These are phyloP conservation scores for Falco cherrug DNA, from an alignment of 2,797 vertebrate genomes.

Conservation along the genomic window DNA sequence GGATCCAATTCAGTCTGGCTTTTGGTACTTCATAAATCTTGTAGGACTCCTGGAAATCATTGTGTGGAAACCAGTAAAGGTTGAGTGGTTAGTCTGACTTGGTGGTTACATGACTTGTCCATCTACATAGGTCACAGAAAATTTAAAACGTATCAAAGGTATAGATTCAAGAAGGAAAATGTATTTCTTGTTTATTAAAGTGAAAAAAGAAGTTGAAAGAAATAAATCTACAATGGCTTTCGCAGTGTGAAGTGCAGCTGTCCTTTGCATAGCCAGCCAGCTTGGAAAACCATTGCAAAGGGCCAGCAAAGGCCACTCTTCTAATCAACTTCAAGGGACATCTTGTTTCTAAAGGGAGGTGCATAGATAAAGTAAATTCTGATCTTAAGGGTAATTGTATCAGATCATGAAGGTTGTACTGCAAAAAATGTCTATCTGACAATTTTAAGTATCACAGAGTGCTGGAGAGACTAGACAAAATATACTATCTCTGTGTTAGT, in stretches of 20 bases:
- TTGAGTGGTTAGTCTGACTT: neutral
- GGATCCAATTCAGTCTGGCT: neutral
- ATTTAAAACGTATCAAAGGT: neutral
- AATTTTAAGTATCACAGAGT: neutral
- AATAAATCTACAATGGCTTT: neutral
- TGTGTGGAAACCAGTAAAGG: neutral
- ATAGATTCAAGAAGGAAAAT: neutral
- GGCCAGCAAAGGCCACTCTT: neutral
- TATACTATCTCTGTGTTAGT: neutral
- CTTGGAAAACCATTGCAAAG: neutral
- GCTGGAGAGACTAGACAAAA: neutral
- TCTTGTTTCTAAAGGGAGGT: neutral
- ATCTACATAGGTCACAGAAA: neutral
- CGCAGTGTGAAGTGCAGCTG: neutral
- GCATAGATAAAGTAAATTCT: neutral
- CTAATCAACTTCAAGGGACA: neutral
- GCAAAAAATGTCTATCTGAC: neutral
- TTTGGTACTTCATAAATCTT: neutral
- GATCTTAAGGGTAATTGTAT: neutral
- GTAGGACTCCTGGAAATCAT: neutral
- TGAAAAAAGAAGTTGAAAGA: neutral
- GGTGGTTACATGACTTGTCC: neutral
- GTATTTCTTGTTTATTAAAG: neutral
- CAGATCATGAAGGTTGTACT: neutral
- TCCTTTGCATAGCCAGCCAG: neutral